These are phyloP conservation scores for Liodrosophila aerea DNA, from an alignment of 2,888 invertebrate genomes.

Conservation along the genomic window DNA sequence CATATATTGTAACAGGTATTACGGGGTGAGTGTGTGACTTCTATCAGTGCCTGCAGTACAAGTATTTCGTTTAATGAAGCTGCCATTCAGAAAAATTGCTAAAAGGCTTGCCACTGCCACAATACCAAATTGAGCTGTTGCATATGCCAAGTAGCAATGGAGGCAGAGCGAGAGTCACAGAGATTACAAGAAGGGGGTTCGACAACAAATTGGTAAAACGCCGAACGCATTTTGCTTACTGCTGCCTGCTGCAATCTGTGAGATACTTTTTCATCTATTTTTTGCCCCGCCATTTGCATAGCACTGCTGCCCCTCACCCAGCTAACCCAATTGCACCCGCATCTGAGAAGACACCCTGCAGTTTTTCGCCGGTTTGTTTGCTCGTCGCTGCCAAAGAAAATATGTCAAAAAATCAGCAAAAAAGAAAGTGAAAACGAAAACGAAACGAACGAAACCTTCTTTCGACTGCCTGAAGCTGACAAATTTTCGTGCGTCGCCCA, in stretches of 20 bases:
- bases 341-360: slow-evolving; percentile 44
- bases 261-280: slow-evolving; percentile 38
- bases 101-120: slow-evolving; percentile 34
- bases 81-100: slow-evolving; percentile 63
- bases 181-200: background rate
- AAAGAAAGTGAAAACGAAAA: slow-evolving; percentile 25
- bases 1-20: background rate
- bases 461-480: slow-evolving; percentile 61
- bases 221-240: slow-evolving; percentile 56
- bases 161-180: background rate
- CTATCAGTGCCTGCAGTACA: slow-evolving; percentile 21
- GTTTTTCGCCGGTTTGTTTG: slow-evolving; percentile 59
- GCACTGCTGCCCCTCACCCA: slow-evolving; percentile 26
- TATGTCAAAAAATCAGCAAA: slow-evolving; percentile 71
- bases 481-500: slow-evolving; percentile 12
- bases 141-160: slow-evolving; percentile 32
- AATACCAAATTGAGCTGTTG: slow-evolving; percentile 70
- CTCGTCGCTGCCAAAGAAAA: slow-evolving; percentile 61
- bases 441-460: slow-evolving; percentile 26
- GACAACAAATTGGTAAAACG: slow-evolving; percentile 61
- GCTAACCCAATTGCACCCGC: slow-evolving; percentile 68
- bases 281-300: slow-evolving; percentile 58
- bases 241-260: slow-evolving; percentile 45
- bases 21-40: slow-evolving; percentile 5
- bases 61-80: slow-evolving; percentile 72